Evolutionary conservation across 2,888 invertebrate species (phyloP).

Genomic region (Tanaodytes sp.): DNA sequence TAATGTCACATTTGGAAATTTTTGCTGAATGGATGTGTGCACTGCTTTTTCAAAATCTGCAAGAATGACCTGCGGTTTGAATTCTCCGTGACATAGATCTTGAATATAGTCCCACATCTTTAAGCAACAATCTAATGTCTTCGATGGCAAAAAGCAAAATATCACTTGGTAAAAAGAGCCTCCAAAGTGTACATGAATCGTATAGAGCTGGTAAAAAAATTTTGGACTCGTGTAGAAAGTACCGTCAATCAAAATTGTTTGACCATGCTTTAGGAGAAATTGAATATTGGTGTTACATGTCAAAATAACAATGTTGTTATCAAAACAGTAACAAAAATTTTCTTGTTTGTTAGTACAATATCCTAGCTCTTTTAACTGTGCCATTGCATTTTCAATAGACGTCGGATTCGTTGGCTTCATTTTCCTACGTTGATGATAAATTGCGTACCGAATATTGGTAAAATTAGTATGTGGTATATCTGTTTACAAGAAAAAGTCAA

Average conservation of each 20-base stretch:
- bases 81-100: too few relatives aligned
- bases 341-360: slow-evolving; percentile 4
- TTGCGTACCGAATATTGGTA: slow-evolving; percentile 4
- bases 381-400: background rate
- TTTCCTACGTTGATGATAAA: slow-evolving; percentile 5
- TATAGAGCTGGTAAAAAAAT: slow-evolving; percentile 18
- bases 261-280: slow-evolving; percentile 4
- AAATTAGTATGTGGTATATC: background rate
- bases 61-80: too few relatives aligned
- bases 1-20: too few relatives aligned
- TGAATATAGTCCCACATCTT: too few relatives aligned
- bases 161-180: too few relatives aligned
- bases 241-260: background rate
- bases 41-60: too few relatives aligned
- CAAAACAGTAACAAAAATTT: slow-evolving; percentile 6
- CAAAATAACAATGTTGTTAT: slow-evolving; percentile 2
- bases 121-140: too few relatives aligned
- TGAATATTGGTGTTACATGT: slow-evolving; percentile 4
- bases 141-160: too few relatives aligned
- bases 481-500: too few relatives aligned
- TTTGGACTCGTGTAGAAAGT: slow-evolving; percentile 17
- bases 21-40: too few relatives aligned
- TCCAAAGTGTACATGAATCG: slow-evolving; percentile 20
- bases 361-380: slow-evolving; percentile 1
- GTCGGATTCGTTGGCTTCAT: background rate